phyloP scores from a whole-genome alignment of 2,113 vertebrate genomes.

The Electrona antarctica region DNA sequence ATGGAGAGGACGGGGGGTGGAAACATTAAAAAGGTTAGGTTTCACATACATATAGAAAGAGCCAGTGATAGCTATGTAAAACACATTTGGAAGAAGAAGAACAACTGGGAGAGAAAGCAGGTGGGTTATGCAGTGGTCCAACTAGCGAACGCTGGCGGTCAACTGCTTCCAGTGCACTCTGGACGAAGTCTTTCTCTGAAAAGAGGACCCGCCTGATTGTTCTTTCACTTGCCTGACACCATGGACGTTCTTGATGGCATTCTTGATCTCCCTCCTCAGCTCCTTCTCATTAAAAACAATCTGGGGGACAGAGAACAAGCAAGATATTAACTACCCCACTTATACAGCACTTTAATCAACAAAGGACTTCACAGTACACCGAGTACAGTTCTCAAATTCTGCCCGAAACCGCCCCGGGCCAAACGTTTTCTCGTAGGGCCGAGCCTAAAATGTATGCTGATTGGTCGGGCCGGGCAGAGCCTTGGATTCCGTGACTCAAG shows the following conservation, averaged over 20 bases:
- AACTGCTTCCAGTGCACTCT: neutral
- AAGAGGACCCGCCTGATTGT: neutral
- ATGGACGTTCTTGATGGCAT: conserved; percentile 98
- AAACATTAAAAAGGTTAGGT: conserved; percentile 29
- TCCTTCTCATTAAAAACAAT: conserved; percentile 99
- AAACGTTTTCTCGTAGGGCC: too few species aligned
- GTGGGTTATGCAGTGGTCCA: neutral
- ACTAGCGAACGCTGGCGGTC: neutral
- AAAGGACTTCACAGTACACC: too few species aligned
- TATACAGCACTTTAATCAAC: neutral
- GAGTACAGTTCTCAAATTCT: too few species aligned
- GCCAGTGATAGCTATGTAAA: conserved; percentile 1
- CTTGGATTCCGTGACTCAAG: too few species aligned
- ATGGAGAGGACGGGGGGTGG: conserved; percentile 12
- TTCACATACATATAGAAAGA: conserved; percentile 10
- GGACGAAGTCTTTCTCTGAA: neutral
- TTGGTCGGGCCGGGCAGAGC: too few species aligned
- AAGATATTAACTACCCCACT: neutral
- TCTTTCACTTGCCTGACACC: conserved; percentile 91
- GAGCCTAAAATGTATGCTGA: too few species aligned
- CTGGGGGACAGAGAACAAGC: conserved; percentile 61
- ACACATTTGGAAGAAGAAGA: conserved; percentile 1
- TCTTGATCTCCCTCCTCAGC: conserved; percentile 92
- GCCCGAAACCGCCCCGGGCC: too few species aligned
- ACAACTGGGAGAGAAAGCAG: neutral